Base-by-base conservation (phyloP, 2,113 vertebrate genomes). In the Pseudorectes ferrugineus region DNA sequence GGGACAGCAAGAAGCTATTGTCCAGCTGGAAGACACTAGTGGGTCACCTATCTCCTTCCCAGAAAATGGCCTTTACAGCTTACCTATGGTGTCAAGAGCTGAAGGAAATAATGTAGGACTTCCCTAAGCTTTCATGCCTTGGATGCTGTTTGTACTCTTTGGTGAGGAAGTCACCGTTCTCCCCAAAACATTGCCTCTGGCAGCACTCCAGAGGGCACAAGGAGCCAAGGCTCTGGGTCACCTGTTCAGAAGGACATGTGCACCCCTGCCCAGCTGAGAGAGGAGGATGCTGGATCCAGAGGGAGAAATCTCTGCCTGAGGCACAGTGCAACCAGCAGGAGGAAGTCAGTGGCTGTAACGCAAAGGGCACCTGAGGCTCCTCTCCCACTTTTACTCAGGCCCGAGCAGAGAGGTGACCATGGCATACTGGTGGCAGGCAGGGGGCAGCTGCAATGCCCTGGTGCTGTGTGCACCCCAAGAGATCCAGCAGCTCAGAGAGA, bases 251-350 rank as follows among this genome's bases (percentile, higher is more conserved):
- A 67, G 7, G 12, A 45, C 59, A 22, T 0, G 2, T 21, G 5
- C 40, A 46, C 23, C 8, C 40, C 66, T 73, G 40, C 23, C 35
- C n/a, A 66, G 14, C n/a, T 88, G 68, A 19, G 42, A 22, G 26
- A 73, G 40, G 18, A 77, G 14, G 38, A 11, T 9, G 3, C 31
- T 68, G 57, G 31, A 16, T 61, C 10, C 62, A 45, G 43, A 24
- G 3, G 38, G 31, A 55, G 45, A 67, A 61, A 25, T 54, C 42
- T 76, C 59, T 46, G 13, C 26, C 6, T 0, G 3, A 75, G 18
- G 11, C 14, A 57, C 0, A 0, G 25, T 22, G 29, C 0, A 6
- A 76, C 20, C 25, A 84, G 31, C 9, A 29, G 33, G 23, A 63
- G 48, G 29, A 33, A 14, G 5, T 35, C 28, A 23, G 46, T 5